Percentiles rank a stretch among this genome's conserved stretches.
phyloP scores from a whole-genome alignment of 2,797 vertebrate species.

The Chanos chanos region DNA sequence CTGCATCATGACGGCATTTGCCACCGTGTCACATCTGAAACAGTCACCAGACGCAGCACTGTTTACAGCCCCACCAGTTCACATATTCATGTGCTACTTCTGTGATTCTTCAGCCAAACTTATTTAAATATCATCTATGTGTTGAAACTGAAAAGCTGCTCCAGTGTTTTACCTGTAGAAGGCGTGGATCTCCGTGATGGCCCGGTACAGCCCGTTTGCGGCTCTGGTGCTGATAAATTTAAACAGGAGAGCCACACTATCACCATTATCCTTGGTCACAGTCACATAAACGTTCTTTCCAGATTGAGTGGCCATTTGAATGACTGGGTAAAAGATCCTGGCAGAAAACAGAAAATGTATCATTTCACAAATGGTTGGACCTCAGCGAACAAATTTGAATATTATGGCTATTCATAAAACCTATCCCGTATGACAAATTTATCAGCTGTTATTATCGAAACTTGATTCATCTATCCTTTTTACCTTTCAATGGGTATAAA shows the following conservation, averaged over 20 bases:
- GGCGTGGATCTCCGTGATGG: constrained; percentile 81
- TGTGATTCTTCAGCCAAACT: no score
- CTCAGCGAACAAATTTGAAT: neutral
- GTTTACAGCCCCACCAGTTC: no score
- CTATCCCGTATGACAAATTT: neutral
- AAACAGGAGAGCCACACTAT: constrained; percentile 77
- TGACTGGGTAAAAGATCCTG: constrained; percentile 80
- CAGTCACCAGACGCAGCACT: no score
- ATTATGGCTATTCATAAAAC: neutral
- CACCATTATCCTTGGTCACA: constrained; percentile 76
- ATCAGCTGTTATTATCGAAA: neutral
- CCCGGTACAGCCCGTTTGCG: constrained; percentile 81
- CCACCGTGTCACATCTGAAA: constrained; percentile 82
- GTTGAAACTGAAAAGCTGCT: neutral
- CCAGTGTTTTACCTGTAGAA: constrained; percentile 75
- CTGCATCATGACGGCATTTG: constrained; percentile 83
- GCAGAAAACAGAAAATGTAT: neutral
- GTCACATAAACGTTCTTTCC: constrained; percentile 83
- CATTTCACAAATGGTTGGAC: neutral
- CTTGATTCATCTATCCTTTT: neutral
- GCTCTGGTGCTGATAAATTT: constrained; percentile 83
- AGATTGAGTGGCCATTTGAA: constrained; percentile 85
- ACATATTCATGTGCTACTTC: no score
- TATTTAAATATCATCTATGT: no score
- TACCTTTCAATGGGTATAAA: constrained; percentile 79